Conservation (phyloP, 2,888 invertebrate genomes). For the Seira musarum region DNA sequence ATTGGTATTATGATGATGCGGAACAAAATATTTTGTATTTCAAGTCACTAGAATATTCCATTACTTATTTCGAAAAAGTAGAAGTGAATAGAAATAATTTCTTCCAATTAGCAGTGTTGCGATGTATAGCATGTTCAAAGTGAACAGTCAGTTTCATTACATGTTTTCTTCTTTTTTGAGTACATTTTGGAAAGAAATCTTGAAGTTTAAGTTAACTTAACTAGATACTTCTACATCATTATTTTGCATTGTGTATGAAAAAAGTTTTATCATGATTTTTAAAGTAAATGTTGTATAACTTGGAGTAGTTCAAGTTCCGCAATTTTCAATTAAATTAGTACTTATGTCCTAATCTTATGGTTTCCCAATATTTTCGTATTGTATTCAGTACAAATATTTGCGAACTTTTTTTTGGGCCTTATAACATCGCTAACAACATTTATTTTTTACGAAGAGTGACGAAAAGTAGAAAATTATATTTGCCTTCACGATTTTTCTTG, state of each 20-base stretch:
- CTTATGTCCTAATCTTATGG: not conserved
- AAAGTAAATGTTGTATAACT: too few relatives aligned
- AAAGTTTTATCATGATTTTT: too few relatives aligned
- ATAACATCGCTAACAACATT: too few relatives aligned
- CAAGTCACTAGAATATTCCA: too few relatives aligned
- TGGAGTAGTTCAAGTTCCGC: too few relatives aligned
- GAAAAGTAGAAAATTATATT: slow-evolving; percentile 18
- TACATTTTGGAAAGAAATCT: too few relatives aligned
- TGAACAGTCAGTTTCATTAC: too few relatives aligned
- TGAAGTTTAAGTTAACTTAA: too few relatives aligned
- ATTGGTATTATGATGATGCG: not conserved
- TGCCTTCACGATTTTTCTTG: not conserved
- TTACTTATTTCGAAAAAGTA: not conserved
- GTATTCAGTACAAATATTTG: slow-evolving; percentile 19
- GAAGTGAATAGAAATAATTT: not conserved
- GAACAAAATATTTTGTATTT: not conserved
- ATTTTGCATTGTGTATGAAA: too few relatives aligned
- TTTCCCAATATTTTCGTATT: not conserved
- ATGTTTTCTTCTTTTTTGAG: too few relatives aligned
- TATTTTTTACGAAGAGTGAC: slow-evolving; percentile 14
- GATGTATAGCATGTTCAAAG: slow-evolving; percentile 23
- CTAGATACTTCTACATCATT: too few relatives aligned
- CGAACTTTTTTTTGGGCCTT: not conserved
- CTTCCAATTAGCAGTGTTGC: not conserved
- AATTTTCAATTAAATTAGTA: too few relatives aligned